Evolutionary conservation across 2,888 invertebrate genomes (phyloP).

Genomic region (Trachelus tabidus): DNA sequence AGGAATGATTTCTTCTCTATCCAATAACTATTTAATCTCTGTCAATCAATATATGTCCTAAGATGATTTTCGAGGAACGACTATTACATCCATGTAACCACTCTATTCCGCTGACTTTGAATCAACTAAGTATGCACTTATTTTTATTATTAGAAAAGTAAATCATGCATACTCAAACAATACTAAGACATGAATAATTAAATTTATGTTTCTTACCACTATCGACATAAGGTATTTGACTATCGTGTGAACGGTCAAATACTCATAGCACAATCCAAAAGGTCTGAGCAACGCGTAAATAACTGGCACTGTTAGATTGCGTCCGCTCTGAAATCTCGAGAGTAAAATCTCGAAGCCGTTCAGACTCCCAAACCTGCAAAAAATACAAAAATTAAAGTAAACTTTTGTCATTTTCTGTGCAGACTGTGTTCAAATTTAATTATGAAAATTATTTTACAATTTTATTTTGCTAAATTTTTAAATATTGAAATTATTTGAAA

Average conservation of each 20-base stretch:
- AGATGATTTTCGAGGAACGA: too few relatives aligned
- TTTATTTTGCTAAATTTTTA: neutral
- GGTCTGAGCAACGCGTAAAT: conserved; percentile 88
- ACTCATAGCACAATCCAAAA: conserved; percentile 92
- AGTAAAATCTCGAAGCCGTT: conserved; percentile 89
- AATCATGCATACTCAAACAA: neutral
- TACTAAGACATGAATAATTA: neutral
- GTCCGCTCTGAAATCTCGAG: conserved; percentile 83
- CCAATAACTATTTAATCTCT: too few relatives aligned
- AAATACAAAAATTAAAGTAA: conserved; percentile 20
- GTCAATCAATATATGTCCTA: too few relatives aligned
- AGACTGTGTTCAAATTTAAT: too few relatives aligned
- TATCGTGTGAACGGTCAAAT: conserved; percentile 89
- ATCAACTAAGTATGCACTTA: neutral
- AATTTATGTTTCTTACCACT: conserved; percentile 73
- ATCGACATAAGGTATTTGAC: conserved; percentile 93
- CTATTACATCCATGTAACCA: too few relatives aligned
- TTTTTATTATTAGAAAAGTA: neutral
- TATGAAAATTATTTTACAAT: too few relatives aligned
- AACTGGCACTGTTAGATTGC: conserved; percentile 79
- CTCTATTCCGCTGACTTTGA: too few relatives aligned
- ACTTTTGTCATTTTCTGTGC: neutral
- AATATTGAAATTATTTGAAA: neutral
- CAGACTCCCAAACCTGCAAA: conserved; percentile 82
- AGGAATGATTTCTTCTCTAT: too few relatives aligned